Evolutionary conservation across 1,140 invertebrate genomes (phyloP).

Genomic region (Brachionus sp.): DNA sequence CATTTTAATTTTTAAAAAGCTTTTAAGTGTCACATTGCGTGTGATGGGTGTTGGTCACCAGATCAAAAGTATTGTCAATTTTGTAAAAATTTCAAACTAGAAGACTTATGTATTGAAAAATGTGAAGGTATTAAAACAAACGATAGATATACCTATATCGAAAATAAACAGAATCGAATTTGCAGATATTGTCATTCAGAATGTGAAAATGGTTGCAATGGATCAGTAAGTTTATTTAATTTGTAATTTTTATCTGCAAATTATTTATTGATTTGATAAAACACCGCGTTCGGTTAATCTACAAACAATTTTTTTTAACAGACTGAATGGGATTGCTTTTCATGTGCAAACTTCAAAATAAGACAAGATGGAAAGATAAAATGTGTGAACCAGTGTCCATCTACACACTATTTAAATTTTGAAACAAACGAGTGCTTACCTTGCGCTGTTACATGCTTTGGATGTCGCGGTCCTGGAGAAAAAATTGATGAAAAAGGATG

Average conservation of each 20-base stretch:
- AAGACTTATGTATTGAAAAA: conserved; percentile 1
- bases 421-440: background rate
- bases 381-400: background rate
- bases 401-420: background rate
- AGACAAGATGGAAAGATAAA: background rate
- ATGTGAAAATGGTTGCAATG: background rate
- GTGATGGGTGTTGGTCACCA: conserved; percentile 17
- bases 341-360: background rate
- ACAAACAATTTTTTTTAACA: too few relatives aligned
- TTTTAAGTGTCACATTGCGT: conserved; percentile 11
- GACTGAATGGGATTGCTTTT: conserved; percentile 22
- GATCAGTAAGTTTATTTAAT: background rate
- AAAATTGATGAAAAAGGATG: conserved; percentile 23
- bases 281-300: too few relatives aligned
- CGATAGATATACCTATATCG: background rate
- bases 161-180: background rate
- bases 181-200: conserved; percentile 28
- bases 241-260: too few relatives aligned
- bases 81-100: conserved; percentile 26
- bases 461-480: conserved; percentile 12
- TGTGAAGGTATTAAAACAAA: background rate
- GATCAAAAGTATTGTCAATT: background rate
- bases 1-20: background rate
- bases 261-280: too few relatives aligned
- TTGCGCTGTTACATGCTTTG: background rate